phyloP scores from a whole-genome alignment of 1,140 invertebrate species.

The Caenorhabditis brenneri region DNA sequence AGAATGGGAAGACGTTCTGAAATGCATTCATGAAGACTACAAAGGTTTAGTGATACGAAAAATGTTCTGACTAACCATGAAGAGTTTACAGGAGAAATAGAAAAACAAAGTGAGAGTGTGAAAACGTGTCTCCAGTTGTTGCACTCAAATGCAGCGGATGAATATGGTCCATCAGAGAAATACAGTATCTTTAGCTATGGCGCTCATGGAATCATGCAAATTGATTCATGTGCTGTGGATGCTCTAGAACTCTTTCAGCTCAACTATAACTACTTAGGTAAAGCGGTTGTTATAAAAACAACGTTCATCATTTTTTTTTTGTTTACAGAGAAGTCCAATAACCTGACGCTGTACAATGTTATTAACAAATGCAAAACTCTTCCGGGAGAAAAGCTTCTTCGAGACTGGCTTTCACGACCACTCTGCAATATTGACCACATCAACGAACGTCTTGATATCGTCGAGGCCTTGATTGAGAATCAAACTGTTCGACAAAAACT shows the following conservation, averaged over 20 bases:
- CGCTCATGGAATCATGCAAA: conserved; percentile 44
- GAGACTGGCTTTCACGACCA: conserved; percentile 50
- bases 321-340: conserved; percentile 31
- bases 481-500: conserved; percentile 29
- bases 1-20: background rate
- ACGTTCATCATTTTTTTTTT: background rate
- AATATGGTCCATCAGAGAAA: background rate
- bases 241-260: conserved; percentile 50
- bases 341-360: conserved; percentile 47
- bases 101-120: background rate
- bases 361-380: conserved; percentile 53
- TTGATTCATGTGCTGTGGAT: conserved; percentile 46
- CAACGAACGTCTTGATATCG: conserved; percentile 50
- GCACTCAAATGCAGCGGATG: background rate
- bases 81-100: background rate
- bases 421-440: conserved; percentile 44
- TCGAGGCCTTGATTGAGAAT: conserved; percentile 42
- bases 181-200: conserved; percentile 42
- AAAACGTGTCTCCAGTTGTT: background rate
- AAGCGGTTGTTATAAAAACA: background rate
- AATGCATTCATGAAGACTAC: background rate
- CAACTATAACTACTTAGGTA: conserved; percentile 43
- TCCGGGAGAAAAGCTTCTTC: conserved; percentile 50
- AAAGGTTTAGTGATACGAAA: background rate
- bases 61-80: background rate